Percentiles rank a stretch among this genome's conserved stretches.
Conservation (phyloP, 2,113 vertebrate genomes). For the Elaphurus davidianus region DNA sequence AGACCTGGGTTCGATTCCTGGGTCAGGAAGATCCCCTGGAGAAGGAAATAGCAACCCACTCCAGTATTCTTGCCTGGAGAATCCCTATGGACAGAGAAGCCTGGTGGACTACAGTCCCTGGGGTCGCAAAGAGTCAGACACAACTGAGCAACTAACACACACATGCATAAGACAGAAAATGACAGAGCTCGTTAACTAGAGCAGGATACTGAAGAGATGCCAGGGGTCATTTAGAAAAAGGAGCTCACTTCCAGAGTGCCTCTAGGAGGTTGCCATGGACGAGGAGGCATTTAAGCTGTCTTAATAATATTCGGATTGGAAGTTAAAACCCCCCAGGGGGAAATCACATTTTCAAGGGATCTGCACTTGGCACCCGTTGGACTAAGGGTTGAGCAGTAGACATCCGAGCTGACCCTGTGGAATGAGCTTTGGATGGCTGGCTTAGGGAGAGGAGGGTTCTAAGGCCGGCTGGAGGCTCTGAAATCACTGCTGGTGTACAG, state of each 20-base stretch:
- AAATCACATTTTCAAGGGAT: neutral
- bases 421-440: neutral
- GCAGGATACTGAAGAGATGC: neutral
- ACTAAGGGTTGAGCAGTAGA: fast-evolving
- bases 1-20: neutral
- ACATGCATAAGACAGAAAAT: neutral
- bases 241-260: neutral
- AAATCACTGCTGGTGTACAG: neutral
- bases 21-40: neutral
- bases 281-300: neutral
- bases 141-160: neutral
- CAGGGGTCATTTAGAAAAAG: neutral
- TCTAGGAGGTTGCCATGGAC: neutral
- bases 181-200: neutral
- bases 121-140: neutral
- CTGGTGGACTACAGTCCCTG: neutral
- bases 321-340: neutral
- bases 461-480: neutral
- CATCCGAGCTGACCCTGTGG: no score
- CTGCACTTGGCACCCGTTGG: neutral
- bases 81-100: neutral
- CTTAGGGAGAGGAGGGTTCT: neutral
- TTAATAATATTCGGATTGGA: neutral
- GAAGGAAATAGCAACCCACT: neutral
- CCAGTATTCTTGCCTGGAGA: neutral